Evolutionary conservation across 2,113 vertebrate genomes (phyloP), one percentile per base, ranked within the genome.

Genomic region (Aptenodytes patagonicus): DNA sequence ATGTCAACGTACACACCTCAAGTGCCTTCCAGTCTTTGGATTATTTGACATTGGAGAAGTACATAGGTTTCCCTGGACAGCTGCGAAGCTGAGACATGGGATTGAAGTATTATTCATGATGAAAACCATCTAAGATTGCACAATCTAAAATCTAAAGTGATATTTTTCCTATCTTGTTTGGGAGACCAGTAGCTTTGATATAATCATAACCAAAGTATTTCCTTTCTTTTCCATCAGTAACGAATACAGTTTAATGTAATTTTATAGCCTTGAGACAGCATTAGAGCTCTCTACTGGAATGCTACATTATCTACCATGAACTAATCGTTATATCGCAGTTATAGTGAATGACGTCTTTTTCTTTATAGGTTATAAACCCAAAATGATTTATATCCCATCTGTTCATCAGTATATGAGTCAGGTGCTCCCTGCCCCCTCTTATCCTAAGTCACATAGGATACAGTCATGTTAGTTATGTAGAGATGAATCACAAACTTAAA

Each of bases 401-500:
- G 65, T 66, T 92, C 69, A 71, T 51, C 4, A 4, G 26, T 52
- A n/a, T 54, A 86, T 40, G 31, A 93, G 24, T 36, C 36, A 36
- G 60, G 29, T 8, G 2, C 29, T 66, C 1, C 0, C 42, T 2
- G 4, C 11, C 47, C 22, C 25, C 13, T 2, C 15, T 89, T 87
- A 55, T 38, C 81, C 24, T 44, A 84, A 71, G 73, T 93, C 87
- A 79, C 61, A 47, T 44, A 89, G 38, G 15, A 89, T 89, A 91
- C 7, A 72, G 57, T 93, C 61, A 64, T 25, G 31, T 91, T 75
- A 75, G 83, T 83, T 82, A 82, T 1, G 0, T 34, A 61, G 81
- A 62, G 20, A 89, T 95, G 69, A 94, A 89, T 90, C 69, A 84
- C 40, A 85, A 82, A 75, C 42, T 83, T 84, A 88, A 94, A 97